These are phyloP conservation scores for Popillia japonica DNA, from an alignment of 1,140 invertebrate genomes.

Conservation along the genomic window DNA sequence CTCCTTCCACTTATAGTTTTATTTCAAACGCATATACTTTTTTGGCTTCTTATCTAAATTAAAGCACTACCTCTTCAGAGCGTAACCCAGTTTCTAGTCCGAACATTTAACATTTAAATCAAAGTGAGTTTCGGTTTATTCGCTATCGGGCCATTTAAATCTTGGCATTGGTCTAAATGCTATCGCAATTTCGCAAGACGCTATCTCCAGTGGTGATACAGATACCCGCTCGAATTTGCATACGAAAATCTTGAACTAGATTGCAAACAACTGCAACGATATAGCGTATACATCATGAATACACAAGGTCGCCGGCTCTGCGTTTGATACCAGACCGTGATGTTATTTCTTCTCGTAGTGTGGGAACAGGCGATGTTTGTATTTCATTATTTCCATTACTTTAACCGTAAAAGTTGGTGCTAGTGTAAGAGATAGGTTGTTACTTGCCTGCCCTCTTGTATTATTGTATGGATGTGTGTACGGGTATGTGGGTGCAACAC, in stretches of 20 bases:
- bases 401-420: neutral
- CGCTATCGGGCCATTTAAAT: neutral
- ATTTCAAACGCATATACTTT: too few species aligned
- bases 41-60: too few species aligned
- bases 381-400: conserved; percentile 27
- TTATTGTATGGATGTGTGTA: too few species aligned
- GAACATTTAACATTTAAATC: neutral
- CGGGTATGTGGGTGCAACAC: neutral
- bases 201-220: neutral
- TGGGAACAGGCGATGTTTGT: neutral
- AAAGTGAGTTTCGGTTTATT: neutral
- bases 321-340: neutral
- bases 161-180: conserved; percentile 6
- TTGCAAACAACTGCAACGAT: neutral
- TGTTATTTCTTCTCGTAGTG: neutral
- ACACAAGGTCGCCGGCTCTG: neutral
- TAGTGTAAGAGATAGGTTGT: neutral
- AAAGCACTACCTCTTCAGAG: too few species aligned
- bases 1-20: too few species aligned
- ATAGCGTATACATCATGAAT: neutral
- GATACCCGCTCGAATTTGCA: neutral
- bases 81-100: neutral
- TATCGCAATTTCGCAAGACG: neutral
- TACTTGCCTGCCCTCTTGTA: too few species aligned
- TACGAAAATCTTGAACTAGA: conserved; percentile 19